A percentile compares a stretch with the other conserved stretches of the same genome.
Conservation (phyloP, 23 tunicate genomes). For the Clavelina lepadiformis region DNA sequence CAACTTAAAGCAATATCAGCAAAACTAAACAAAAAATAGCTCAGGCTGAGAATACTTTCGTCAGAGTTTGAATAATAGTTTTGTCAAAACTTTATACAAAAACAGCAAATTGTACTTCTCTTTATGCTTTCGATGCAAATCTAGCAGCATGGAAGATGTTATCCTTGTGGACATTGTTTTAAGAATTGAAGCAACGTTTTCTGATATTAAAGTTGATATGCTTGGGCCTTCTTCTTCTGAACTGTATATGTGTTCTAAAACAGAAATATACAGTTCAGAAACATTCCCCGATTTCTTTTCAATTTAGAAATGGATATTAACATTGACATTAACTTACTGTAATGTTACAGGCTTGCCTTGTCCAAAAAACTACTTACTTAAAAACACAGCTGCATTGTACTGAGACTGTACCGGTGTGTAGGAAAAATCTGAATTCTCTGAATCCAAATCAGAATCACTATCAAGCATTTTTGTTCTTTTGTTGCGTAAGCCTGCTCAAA, state of each 20-base stretch:
- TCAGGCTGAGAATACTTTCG: too few species aligned
- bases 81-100: neutral
- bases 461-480: constrained; percentile 1
- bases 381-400: constrained; percentile 59
- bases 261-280: too few species aligned
- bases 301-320: too few species aligned
- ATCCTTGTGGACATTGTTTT: constrained; percentile 34
- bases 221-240: constrained; percentile 63
- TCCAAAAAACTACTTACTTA: too few species aligned
- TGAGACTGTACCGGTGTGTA: constrained; percentile 45
- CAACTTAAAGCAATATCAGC: neutral
- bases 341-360: too few species aligned
- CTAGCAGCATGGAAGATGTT: constrained; percentile 67
- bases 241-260: constrained; percentile 70
- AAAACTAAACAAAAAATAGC: neutral
- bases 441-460: constrained; percentile 40
- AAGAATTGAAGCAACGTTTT: constrained; percentile 54
- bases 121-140: constrained; percentile 59
- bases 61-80: too few species aligned
- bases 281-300: too few species aligned
- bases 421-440: constrained; percentile 8
- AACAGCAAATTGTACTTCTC: constrained; percentile 47
- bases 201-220: constrained; percentile 41
- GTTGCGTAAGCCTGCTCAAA: too few species aligned
- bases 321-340: too few species aligned